Percentiles rank a stretch among this genome's conserved stretches.
phyloP scores from a whole-genome alignment of 2,888 invertebrate genomes.

The Sisyra nigra region DNA sequence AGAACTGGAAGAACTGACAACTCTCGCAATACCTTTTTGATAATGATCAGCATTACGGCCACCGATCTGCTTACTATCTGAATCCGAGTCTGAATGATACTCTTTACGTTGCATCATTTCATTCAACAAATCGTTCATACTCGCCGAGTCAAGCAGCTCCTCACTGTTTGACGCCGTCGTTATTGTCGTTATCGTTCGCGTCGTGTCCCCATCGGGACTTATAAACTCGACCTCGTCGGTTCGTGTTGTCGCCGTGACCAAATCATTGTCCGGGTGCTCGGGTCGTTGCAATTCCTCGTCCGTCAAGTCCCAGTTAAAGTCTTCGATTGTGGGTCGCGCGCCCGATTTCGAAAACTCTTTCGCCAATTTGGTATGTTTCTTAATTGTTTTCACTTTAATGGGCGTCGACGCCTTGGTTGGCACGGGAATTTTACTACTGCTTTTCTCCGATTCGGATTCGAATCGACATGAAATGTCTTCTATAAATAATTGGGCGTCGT shows the following conservation, averaged over 20 bases:
- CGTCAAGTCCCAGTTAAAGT: slow-evolving; percentile 25
- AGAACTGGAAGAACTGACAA: slow-evolving; percentile 43
- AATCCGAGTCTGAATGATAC: slow-evolving; percentile 27
- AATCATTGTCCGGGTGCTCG: not conserved
- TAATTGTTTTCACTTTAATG: slow-evolving; percentile 30
- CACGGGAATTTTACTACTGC: slow-evolving; percentile 10
- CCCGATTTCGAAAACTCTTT: slow-evolving; percentile 6
- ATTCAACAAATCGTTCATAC: not conserved
- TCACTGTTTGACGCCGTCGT: not conserved
- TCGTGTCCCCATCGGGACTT: slow-evolving; percentile 2
- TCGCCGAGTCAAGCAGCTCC: not conserved
- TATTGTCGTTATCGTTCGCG: not conserved
- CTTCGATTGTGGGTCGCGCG: slow-evolving; percentile 17
- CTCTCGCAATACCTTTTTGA: slow-evolving; percentile 22
- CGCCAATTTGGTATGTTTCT: slow-evolving; percentile 27
- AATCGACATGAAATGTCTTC: slow-evolving; percentile 4
- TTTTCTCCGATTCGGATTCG: slow-evolving; percentile 5
- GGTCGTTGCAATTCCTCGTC: not conserved
- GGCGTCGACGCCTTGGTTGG: slow-evolving; percentile 19
- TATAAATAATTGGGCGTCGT: not conserved
- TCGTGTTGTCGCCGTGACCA: not conserved
- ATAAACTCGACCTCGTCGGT: not conserved
- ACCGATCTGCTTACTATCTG: slow-evolving; percentile 21
- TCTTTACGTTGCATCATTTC: no score
- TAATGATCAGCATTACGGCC: slow-evolving; percentile 18